Evolutionary conservation across 2,888 invertebrate species (phyloP), one percentile per base, ranked within the genome.

Genomic region (Mythimna lalbum): DNA sequence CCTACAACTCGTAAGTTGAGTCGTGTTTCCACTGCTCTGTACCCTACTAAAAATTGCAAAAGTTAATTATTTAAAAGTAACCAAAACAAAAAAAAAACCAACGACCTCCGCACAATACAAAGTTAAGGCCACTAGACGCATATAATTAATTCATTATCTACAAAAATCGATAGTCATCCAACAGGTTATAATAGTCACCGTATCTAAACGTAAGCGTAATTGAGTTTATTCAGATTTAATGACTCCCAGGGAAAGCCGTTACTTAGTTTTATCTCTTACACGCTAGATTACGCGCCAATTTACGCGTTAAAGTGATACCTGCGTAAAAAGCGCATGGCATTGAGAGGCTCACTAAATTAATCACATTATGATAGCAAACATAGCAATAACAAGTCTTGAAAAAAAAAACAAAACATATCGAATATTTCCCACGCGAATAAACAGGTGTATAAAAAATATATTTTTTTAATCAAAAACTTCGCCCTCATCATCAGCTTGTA

Each of bases 181-280:
- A 77, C 77, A 56, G 69, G 74, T 76, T 69, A 69, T 57, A 65
- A 73, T 57, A 64, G 65, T 63, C 62, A 75, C 69, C 72, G 52
- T 70, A 53, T 59, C 76, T 61, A 68, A 76, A 65, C 10, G 36
- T 43, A 73, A 63, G 62, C 61, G 75, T 80, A 76, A 83, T 83
- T 75, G 61, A 61, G 66, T 82, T 84, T 72, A 84, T 84, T 78
- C 81, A 73, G 74, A 84, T 78, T 78, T 84, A 84, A 85, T 86
- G 69, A 82, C 63, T 72, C 27, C 43, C 62, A 69, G 80, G 80
- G 81, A 86, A 86, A 85, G 86, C 82, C 64, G 78, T 80, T 76
- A 73, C 39, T 78, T 59, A 69, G 63, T 78, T 76, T 80, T 78
- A 80, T 86, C 76, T 72, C 36, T 63, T 63, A 61, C 60, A 78